Base-by-base conservation (phyloP, 2,797 vertebrate genomes). In the Antennarius maculatus region DNA sequence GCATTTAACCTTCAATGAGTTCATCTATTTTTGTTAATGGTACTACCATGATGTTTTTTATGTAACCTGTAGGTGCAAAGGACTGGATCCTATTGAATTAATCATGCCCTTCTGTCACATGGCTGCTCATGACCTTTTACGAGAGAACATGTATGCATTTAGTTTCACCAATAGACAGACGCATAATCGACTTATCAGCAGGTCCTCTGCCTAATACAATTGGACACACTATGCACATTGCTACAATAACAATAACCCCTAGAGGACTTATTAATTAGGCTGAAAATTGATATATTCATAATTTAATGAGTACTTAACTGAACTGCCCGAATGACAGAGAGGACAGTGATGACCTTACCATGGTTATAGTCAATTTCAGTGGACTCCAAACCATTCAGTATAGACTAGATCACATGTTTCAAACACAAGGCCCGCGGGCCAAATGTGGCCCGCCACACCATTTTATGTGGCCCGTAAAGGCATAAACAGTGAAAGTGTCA, bases 171-270 rank as follows among this genome's bases (percentile, higher is more conserved):
- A 27, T 45, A 61, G 55, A 57, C 72, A 13, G 48, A 73, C 29
- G 31, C 64, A 77, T 85, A 87, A 90, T 87, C 88, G 86, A 92
- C 92, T 90, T 83, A 90, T 91, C 88, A 86, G 85, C 79, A 69
- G 78, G 71, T 64, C 79, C 73, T 71, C 55, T 66, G 71, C 79
- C 76, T 89, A 90, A 91, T 86, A 61, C 52, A 77, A 37, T 67
- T 45, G 78, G 86, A 89, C 89, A 88, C 83, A 69, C 73, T 80
- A 71, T 72, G 85, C 77, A 64, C 71, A 69, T 63, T 64, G 76
- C 80, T 76, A 67, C 56, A 66, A 66, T 76, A 70, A 82, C 83
- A 80, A 71, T 84, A 87, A 82, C 75, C 70, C 60, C 66, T 76
- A 76, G 83, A 76, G 87, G 82, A 82, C 74, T 71, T 82, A 83